A percentile compares a stretch with the other conserved stretches of the same genome.
These are phyloP conservation scores for Trachelus troglodyta DNA, from an alignment of 2,888 invertebrate species.

Conservation along the genomic window DNA sequence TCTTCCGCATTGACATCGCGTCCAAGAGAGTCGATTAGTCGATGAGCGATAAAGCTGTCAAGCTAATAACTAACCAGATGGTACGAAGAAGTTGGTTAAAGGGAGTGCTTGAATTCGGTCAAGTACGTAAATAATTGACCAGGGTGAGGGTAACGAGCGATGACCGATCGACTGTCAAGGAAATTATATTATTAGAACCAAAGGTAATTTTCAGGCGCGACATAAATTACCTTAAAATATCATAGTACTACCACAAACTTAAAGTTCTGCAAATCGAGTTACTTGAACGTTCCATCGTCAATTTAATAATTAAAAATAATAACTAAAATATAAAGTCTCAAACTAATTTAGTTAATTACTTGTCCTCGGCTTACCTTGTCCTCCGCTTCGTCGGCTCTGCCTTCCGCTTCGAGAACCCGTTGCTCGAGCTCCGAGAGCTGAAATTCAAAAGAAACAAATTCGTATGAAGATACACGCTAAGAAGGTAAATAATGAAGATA, in stretches of 20 bases:
- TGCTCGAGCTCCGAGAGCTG: constrained; percentile 95
- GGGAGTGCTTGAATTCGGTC: background rate
- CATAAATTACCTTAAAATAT: background rate
- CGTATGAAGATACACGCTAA: background rate
- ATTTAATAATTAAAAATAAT: background rate
- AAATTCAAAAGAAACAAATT: constrained; percentile 66
- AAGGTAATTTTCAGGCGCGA: background rate
- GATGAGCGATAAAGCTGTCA: background rate
- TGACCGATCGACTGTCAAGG: background rate
- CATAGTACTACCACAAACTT: background rate
- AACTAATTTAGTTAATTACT: background rate
- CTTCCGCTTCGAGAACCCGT: constrained; percentile 91
- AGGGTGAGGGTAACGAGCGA: background rate
- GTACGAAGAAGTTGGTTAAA: background rate
- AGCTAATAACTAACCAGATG: background rate
- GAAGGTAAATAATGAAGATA: background rate
- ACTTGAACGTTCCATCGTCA: background rate
- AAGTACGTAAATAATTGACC: background rate
- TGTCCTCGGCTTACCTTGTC: constrained; percentile 80
- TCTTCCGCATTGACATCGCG: background rate
- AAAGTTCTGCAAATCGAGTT: background rate
- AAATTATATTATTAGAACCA: background rate
- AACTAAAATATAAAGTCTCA: background rate
- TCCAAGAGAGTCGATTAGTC: background rate
- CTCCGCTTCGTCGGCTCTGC: constrained; percentile 92